phyloP scores from a whole-genome alignment of 2,113 vertebrate genomes.

The Datnioides undecimradiatus region DNA sequence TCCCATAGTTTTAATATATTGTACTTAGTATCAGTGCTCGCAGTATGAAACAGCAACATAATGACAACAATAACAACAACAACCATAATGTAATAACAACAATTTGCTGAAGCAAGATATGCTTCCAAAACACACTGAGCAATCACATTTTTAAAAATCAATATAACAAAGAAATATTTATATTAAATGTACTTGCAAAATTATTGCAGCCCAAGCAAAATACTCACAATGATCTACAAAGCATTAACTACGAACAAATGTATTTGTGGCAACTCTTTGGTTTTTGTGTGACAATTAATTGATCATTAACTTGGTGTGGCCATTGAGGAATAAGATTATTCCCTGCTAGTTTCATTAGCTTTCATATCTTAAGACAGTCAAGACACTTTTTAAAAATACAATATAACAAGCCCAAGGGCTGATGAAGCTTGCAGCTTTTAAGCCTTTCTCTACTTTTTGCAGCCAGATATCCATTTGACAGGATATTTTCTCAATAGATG shows the following conservation, averaged over 20 bases:
- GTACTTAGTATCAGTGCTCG: not conserved
- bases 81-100: too few relatives aligned
- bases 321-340: not conserved
- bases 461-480: not conserved
- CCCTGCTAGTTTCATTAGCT: not conserved
- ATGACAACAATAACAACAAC: too few relatives aligned
- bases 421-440: not conserved
- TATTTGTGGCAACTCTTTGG: not conserved
- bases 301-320: not conserved
- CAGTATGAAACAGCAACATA: not conserved
- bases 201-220: not conserved
- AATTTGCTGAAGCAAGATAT: not conserved
- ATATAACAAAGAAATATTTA: not conserved
- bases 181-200: not conserved
- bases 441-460: not conserved
- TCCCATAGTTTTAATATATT: too few relatives aligned
- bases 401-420: not conserved
- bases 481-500: not conserved
- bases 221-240: not conserved
- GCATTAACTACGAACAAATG: too few relatives aligned
- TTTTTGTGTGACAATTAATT: not conserved
- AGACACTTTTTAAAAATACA: not conserved
- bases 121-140: too few relatives aligned
- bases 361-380: not conserved
- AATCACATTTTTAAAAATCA: not conserved